These are phyloP conservation scores for Idaea biselata DNA, from an alignment of 2,888 invertebrate genomes.

Conservation along the genomic window DNA sequence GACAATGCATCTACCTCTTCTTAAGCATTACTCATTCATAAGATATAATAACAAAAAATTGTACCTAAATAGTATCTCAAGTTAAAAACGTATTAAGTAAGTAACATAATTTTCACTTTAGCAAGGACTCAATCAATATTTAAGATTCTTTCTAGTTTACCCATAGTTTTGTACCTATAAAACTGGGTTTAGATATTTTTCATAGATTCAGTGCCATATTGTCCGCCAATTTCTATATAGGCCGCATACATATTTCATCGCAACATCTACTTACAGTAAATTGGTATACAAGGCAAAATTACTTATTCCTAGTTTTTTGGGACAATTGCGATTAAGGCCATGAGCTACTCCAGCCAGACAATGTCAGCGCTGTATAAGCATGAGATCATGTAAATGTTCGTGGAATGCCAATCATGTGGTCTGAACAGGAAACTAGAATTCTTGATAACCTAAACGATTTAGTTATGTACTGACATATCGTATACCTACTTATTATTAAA, in stretches of 20 bases:
- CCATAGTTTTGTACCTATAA: not conserved
- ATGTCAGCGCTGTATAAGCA: not conserved
- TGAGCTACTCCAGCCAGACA: not conserved
- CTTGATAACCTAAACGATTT: not conserved
- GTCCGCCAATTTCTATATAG: not conserved
- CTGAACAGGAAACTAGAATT: not conserved
- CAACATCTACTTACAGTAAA: not conserved
- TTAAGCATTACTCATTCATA: too few relatives aligned
- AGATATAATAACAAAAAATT: too few relatives aligned
- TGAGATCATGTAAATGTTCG: not conserved
- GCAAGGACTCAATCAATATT: too few relatives aligned
- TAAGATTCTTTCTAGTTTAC: too few relatives aligned
- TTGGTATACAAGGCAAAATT: not conserved
- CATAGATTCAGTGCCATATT: not conserved
- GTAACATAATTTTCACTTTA: too few relatives aligned
- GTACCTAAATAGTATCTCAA: too few relatives aligned
- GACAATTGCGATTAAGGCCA: not conserved
- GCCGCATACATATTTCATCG: not conserved
- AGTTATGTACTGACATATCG: too few relatives aligned
- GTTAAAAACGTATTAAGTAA: too few relatives aligned
- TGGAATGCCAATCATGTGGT: not conserved
- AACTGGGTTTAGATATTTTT: not conserved
- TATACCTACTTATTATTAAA: too few relatives aligned
- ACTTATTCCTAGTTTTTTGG: constrained; percentile 1
- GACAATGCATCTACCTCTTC: too few relatives aligned